Evolutionary conservation across 2,797 vertebrate species (phyloP).

Genomic region (Trematomus bernacchii): DNA sequence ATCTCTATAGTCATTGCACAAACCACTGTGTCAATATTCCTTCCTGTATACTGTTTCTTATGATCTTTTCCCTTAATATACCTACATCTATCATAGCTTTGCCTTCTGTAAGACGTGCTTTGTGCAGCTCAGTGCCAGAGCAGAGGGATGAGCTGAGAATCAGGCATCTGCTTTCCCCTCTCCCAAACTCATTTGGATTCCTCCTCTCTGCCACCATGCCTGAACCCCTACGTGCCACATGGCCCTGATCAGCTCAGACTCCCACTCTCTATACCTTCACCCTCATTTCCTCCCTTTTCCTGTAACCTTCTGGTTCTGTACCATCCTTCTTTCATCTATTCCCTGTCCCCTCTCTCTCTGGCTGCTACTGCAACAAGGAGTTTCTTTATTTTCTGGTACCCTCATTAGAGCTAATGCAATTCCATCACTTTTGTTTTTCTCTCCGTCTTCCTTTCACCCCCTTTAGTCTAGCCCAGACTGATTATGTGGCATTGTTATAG

Average conservation of each 20-base stretch:
- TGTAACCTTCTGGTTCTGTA: slow-evolving; percentile 4
- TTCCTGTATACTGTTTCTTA: slow-evolving; percentile 8
- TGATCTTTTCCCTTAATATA: slow-evolving; percentile 34
- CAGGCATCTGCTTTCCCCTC: slow-evolving; percentile 53
- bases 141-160: slow-evolving; percentile 54
- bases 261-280: slow-evolving; percentile 6
- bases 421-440: slow-evolving; percentile 30
- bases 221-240: slow-evolving; percentile 42
- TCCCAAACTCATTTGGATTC: slow-evolving; percentile 59
- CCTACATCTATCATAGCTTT: slow-evolving; percentile 3
- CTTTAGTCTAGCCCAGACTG: slow-evolving; percentile 40
- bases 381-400: slow-evolving; percentile 52
- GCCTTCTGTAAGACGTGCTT: slow-evolving; percentile 20
- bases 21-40: neutral
- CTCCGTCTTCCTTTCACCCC: slow-evolving; percentile 17
- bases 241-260: slow-evolving; percentile 30
- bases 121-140: slow-evolving; percentile 19
- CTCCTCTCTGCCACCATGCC: slow-evolving; percentile 26
- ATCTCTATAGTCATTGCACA: neutral
- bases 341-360: slow-evolving; percentile 11
- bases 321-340: slow-evolving; percentile 18
- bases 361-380: slow-evolving; percentile 29
- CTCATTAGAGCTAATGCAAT: slow-evolving; percentile 70
- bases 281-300: slow-evolving; percentile 7
- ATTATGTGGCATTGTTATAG: slow-evolving; percentile 59